phyloP scores from a whole-genome alignment of 1,140 invertebrate species.

The Drosophila fuyamai region DNA sequence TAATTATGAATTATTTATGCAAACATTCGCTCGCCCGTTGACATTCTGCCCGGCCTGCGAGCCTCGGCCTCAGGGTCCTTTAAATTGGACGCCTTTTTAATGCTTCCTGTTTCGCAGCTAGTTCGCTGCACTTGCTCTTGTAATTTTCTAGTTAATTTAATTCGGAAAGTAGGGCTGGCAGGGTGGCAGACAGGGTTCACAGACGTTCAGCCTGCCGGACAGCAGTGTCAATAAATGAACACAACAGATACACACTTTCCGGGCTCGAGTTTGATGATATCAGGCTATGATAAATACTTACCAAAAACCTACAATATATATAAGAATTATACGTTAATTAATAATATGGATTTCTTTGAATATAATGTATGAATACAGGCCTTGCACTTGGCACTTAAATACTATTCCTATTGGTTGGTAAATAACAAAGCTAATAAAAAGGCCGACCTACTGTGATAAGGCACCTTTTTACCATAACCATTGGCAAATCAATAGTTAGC shows the following conservation, averaged over 20 bases:
- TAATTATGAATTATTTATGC: conserved; percentile 79
- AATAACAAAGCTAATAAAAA: neutral
- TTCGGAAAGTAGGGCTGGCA: conserved; percentile 14
- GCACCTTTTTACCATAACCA: neutral
- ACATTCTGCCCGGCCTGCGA: conserved; percentile 5
- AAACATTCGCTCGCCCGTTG: conserved; percentile 51
- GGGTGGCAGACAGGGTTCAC: conserved; percentile 22
- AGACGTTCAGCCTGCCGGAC: conserved; percentile 26
- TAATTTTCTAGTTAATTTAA: conserved; percentile 60
- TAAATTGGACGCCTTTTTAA: conserved; percentile 63
- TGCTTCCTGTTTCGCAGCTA: conserved; percentile 23
- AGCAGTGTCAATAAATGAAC: conserved; percentile 6
- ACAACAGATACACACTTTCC: conserved; percentile 3
- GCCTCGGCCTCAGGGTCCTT: conserved; percentile 14
- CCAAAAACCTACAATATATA: too few species aligned
- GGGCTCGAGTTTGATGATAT: neutral
- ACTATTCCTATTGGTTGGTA: neutral
- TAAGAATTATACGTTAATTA: too few species aligned
- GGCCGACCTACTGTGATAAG: neutral
- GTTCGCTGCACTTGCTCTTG: conserved; percentile 18
- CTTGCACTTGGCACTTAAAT: neutral
- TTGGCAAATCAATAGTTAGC: conserved; percentile 21
- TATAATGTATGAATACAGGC: too few species aligned
- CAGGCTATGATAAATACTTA: neutral
- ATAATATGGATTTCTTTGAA: too few species aligned